Base-by-base conservation (phyloP, 2,888 invertebrate genomes). In the Cantharis rufa region DNA sequence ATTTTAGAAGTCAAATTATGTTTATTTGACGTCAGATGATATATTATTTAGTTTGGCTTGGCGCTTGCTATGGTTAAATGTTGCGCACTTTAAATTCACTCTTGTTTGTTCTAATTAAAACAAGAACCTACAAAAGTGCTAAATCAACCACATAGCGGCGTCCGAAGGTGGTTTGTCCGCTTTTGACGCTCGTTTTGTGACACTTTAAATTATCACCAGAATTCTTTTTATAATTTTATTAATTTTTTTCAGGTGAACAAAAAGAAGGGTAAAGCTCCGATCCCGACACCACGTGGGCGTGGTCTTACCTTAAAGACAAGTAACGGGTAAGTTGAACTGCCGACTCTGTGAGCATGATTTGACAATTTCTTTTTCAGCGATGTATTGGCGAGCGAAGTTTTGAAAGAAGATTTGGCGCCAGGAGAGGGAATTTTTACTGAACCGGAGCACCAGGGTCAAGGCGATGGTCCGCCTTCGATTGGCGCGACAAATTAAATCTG, bases 361-460 rank as follows among this genome's bases (percentile, higher is more conserved):
- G 7, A 72, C 16, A 27, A 28, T 63, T 71, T 5, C 27, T 68
- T 73, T 85, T 84, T 69, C 82, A 88, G 88, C 77, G 88, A 88
- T 81, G 86, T 88, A 71, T 84, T 86, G 80, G 87, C 85, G 68
- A 86, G 84, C 81, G 88, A 88, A 74, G 81, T 86, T 21, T 80
- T 85, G 68, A 83, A 84, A 15, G 81, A 82, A 28, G 84, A 82
- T 66, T 82, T 81, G 24, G 83, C 82, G 72, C 82, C 81, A 77
- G 86, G 87, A 83, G 86, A 86, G 82, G 84, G 85, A 77, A 85
- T 85, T 74, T 48, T 48, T n/a, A 16, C 64, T 5, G 79, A 79
- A 66, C 77, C 80, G 10, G 86, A 87, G 78, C 88, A 88, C 76
- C 84, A 86, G 32, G 89, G 88, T 10, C 88, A 88, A 81, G 89